These are phyloP conservation scores for Tetragonula carbonaria DNA, from an alignment of 2,888 invertebrate genomes.

Conservation along the genomic window DNA sequence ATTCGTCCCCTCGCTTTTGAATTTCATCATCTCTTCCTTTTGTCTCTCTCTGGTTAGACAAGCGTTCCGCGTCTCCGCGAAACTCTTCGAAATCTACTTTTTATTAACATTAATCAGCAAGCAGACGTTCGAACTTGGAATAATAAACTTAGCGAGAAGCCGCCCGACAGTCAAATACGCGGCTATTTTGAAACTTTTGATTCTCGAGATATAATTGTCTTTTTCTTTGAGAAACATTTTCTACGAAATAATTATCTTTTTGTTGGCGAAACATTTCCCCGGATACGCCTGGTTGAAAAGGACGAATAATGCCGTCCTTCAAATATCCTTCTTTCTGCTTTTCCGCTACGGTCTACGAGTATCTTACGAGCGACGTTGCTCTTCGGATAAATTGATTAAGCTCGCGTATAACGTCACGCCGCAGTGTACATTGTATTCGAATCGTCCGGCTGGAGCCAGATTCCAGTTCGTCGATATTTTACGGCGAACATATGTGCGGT, in stretches of 20 bases:
- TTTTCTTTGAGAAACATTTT: too few species aligned
- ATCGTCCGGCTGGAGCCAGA: not conserved
- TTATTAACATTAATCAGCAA: not conserved
- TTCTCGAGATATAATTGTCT: not conserved
- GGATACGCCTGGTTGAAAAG: not conserved
- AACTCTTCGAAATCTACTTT: not conserved
- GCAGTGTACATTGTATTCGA: not conserved
- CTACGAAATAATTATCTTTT: not conserved
- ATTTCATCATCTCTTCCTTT: not conserved
- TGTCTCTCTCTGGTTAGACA: not conserved
- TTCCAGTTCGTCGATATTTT: constrained; percentile 29
- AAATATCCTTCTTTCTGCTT: not conserved
- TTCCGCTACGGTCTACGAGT: not conserved
- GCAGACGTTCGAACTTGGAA: not conserved
- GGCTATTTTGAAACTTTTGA: not conserved
- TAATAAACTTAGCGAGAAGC: not conserved
- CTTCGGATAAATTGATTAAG: not conserved
- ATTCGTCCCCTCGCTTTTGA: not conserved
- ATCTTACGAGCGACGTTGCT: not conserved
- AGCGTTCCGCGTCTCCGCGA: not conserved
- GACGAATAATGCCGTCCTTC: not conserved
- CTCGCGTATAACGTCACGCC: not conserved
- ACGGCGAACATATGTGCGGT: constrained; percentile 6
- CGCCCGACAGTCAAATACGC: too few species aligned
- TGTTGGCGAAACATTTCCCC: not conserved